Evolutionary conservation across 92 coral and sea anemone genomes (phyloP).

Genomic region (Ricordea florida): DNA sequence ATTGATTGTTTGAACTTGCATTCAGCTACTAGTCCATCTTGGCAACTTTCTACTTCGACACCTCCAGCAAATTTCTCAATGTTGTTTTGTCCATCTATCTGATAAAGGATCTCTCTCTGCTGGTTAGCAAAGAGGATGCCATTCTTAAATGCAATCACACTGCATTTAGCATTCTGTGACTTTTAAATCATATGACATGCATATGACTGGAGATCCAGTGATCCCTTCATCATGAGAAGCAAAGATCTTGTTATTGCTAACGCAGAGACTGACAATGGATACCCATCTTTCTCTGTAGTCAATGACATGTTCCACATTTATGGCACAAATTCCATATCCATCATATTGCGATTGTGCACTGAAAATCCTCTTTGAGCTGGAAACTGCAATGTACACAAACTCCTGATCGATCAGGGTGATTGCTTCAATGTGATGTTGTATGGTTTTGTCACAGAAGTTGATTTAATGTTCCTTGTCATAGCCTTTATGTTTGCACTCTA

Average conservation of each 20-base stretch:
- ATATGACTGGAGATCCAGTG: constrained; percentile 2
- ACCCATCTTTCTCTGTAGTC: constrained; percentile 21
- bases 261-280: constrained; percentile 38
- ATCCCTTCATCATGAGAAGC: constrained; percentile 16
- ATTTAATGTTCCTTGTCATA: too few relatives aligned
- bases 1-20: constrained; percentile 25
- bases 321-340: too few relatives aligned
- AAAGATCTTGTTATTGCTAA: constrained; percentile 15
- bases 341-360: too few relatives aligned
- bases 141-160: constrained; percentile 8
- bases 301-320: neutral
- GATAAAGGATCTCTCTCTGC: neutral
- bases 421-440: too few relatives aligned
- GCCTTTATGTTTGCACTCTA: too few relatives aligned
- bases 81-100: neutral
- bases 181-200: neutral
- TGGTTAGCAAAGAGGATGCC: constrained; percentile 9
- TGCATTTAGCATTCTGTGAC: constrained; percentile 1
- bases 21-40: constrained; percentile 21
- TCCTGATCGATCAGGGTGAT: too few relatives aligned
- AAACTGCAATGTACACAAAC: too few relatives aligned
- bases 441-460: too few relatives aligned
- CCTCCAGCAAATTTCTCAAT: constrained; percentile 20
- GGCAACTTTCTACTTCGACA: constrained; percentile 14
- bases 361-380: too few relatives aligned